Conservation (phyloP, 2,888 invertebrate genomes). For the Macrophya alboannulata region DNA sequence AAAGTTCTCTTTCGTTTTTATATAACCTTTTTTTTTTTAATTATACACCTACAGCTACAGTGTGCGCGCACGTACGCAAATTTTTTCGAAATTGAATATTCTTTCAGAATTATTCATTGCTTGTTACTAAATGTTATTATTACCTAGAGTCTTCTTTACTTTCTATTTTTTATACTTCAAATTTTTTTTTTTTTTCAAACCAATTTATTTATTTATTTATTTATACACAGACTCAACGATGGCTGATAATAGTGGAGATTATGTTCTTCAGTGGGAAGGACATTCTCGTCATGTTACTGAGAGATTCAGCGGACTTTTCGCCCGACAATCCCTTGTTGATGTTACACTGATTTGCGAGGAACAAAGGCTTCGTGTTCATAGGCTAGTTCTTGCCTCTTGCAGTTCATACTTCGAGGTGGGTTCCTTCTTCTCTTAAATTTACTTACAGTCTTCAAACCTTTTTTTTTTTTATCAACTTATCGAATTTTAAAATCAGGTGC, state of each 20-base stretch:
- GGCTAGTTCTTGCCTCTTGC: conserved; percentile 88
- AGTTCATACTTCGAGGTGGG: conserved; percentile 88
- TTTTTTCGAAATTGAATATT: background rate
- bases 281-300: conserved; percentile 87
- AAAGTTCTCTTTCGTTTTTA: conserved; percentile 16
- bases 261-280: conserved; percentile 87
- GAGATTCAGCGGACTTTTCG: conserved; percentile 87
- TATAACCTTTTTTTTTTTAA: background rate
- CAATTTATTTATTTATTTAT: conserved; percentile 49
- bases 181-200: background rate
- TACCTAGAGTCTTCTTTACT: background rate
- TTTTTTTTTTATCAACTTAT: background rate
- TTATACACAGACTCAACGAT: conserved; percentile 66
- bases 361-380: conserved; percentile 88
- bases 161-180: background rate
- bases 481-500: background rate
- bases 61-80: background rate
- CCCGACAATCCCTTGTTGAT: conserved; percentile 88
- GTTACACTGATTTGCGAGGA: conserved; percentile 89
- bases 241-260: conserved; percentile 76
- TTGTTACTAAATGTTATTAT: background rate
- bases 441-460: background rate
- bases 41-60: background rate
- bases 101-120: background rate
- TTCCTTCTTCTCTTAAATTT: background rate